A percentile compares a stretch with the other conserved stretches of the same genome.
These are phyloP conservation scores for Tokudaia tokunoshimensis DNA, from an alignment of 2,797 vertebrate species.

Conservation along the genomic window DNA sequence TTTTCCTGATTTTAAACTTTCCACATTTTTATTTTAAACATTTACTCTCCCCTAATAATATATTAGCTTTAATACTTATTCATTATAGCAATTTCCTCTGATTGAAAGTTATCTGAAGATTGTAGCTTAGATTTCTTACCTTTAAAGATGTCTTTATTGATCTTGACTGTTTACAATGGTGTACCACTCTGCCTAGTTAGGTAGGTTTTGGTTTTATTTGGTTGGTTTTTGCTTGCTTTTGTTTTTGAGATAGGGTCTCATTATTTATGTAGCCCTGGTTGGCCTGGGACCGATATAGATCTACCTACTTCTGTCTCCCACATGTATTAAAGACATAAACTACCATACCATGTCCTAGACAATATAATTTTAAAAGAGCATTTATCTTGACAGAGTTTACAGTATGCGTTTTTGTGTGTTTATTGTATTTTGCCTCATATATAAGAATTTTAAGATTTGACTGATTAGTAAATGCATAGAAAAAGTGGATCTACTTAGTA, in stretches of 20 bases:
- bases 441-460: conserved; percentile 52
- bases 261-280: background rate
- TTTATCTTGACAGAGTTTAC: conserved; percentile 7
- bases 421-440: conserved; percentile 1
- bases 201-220: background rate
- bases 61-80: conserved; percentile 41
- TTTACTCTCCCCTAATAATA: conserved; percentile 19
- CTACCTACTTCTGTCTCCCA: background rate
- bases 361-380: background rate
- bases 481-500: conserved; percentile 3
- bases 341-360: background rate
- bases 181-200: background rate
- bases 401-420: background rate
- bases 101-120: conserved; percentile 10
- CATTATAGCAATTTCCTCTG: background rate
- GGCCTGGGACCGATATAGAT: too few relatives aligned
- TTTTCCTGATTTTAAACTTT: background rate
- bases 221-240: background rate
- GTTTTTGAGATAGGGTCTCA: background rate
- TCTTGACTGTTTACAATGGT: conserved; percentile 6
- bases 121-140: conserved; percentile 11
- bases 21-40: background rate
- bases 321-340: background rate
- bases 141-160: conserved; percentile 47
- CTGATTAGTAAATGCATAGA: background rate